Percentiles rank a stretch among this genome's conserved stretches.
These are phyloP conservation scores for Delia radicum DNA, from an alignment of 1,140 invertebrate genomes.

Conservation along the genomic window DNA sequence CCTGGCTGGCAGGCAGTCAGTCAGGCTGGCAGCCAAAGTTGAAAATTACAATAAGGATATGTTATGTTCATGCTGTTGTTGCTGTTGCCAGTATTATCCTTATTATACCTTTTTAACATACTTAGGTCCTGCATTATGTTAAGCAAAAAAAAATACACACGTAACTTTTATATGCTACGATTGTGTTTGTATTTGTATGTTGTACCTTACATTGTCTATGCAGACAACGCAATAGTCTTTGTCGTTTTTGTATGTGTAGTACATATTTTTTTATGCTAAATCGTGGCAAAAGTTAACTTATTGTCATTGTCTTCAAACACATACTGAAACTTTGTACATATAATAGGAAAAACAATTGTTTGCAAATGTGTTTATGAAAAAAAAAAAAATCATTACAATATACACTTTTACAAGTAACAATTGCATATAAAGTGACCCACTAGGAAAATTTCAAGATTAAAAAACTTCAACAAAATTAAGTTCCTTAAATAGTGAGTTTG, in stretches of 20 bases:
- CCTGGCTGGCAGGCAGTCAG: background rate
- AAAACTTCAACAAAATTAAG: no score
- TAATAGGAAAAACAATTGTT: background rate
- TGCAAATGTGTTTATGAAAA: background rate
- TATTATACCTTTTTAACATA: background rate
- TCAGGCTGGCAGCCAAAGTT: background rate
- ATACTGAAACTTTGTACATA: no score
- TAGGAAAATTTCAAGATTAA: no score
- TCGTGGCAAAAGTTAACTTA: constrained; percentile 5
- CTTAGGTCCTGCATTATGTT: background rate
- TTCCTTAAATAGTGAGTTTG: no score
- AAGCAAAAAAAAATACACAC: no score
- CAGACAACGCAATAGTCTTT: background rate
- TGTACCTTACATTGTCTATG: background rate
- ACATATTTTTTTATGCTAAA: background rate
- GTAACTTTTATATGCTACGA: background rate
- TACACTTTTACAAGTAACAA: no score
- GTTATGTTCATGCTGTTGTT: background rate
- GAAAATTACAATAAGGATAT: background rate
- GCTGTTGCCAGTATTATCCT: background rate
- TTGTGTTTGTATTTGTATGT: background rate
- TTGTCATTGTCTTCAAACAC: background rate
- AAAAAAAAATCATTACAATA: background rate
- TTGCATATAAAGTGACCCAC: no score
- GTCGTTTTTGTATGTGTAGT: background rate